These are phyloP conservation scores for Gymnosoma rotundatum DNA, from an alignment of 2,888 invertebrate species.

Conservation along the genomic window DNA sequence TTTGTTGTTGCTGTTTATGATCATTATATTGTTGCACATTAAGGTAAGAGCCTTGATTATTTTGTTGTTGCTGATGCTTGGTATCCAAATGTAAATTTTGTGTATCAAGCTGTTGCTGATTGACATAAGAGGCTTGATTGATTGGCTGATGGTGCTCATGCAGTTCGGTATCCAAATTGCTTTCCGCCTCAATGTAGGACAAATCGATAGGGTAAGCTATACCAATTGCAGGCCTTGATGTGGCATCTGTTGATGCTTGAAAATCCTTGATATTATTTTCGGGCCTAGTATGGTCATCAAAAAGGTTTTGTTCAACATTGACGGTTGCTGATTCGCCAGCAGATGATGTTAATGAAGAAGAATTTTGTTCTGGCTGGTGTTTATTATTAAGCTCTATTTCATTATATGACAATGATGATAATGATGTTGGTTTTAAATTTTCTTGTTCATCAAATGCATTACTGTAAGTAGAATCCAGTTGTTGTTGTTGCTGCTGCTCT, in stretches of 20 bases:
- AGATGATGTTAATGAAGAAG: slow-evolving; percentile 11
- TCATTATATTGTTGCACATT: slow-evolving; percentile 58
- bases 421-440: slow-evolving; percentile 23
- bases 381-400: slow-evolving; percentile 43
- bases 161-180: slow-evolving; percentile 40
- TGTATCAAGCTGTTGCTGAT: slow-evolving; percentile 64
- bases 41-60: not conserved
- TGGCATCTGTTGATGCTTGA: slow-evolving; percentile 73
- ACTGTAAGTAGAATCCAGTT: slow-evolving; percentile 8
- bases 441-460: slow-evolving; percentile 35
- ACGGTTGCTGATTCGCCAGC: slow-evolving; percentile 34
- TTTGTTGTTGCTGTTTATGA: slow-evolving; percentile 70
- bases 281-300: slow-evolving; percentile 79
- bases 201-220: slow-evolving; percentile 80
- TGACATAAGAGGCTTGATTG: slow-evolving; percentile 72
- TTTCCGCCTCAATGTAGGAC: slow-evolving; percentile 76
- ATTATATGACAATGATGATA: slow-evolving; percentile 23
- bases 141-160: slow-evolving; percentile 10
- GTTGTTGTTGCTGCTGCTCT: not conserved
- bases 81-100: not conserved
- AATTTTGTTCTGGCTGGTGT: slow-evolving; percentile 8
- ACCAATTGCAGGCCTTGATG: slow-evolving; percentile 80
- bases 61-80: slow-evolving; percentile 17
- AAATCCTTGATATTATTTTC: slow-evolving; percentile 76
- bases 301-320: slow-evolving; percentile 72